These are phyloP conservation scores for Eudemis profundana DNA, from an alignment of 2,888 invertebrate species.

Conservation along the genomic window DNA sequence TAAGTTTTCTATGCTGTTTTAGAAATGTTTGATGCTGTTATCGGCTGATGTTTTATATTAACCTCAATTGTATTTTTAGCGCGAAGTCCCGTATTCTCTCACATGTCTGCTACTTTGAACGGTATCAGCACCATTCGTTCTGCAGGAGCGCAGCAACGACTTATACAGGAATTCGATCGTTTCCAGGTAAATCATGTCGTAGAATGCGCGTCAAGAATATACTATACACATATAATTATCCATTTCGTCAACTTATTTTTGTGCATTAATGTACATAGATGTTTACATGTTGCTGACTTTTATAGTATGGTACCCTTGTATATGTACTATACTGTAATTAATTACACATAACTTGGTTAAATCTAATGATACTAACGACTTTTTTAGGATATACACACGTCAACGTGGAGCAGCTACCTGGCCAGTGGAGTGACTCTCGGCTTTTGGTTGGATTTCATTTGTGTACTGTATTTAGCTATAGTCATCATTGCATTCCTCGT, in stretches of 20 bases:
- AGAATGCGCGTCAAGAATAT: neutral
- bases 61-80: slow-evolving; percentile 76
- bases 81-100: slow-evolving; percentile 96
- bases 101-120: slow-evolving; percentile 93
- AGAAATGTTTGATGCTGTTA: neutral
- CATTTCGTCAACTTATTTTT: no score
- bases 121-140: slow-evolving; percentile 96
- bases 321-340: no score
- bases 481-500: slow-evolving; percentile 89
- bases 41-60: neutral
- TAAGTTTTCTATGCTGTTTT: slow-evolving; percentile 62
- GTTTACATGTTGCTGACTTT: no score
- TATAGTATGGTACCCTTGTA: no score
- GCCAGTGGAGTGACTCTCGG: slow-evolving; percentile 90
- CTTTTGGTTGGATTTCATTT: slow-evolving; percentile 91
- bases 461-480: slow-evolving; percentile 87
- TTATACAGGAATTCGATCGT: slow-evolving; percentile 90
- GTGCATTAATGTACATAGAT: no score
- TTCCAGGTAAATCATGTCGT: slow-evolving; percentile 82
- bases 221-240: no score
- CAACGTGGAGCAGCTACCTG: slow-evolving; percentile 90
- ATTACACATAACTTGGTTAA: neutral
- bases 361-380: neutral
- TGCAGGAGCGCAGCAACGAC: slow-evolving; percentile 89
- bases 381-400: slow-evolving; percentile 88